Conservation (phyloP, 2,113 vertebrate species). For the Hydropotes inermis region DNA sequence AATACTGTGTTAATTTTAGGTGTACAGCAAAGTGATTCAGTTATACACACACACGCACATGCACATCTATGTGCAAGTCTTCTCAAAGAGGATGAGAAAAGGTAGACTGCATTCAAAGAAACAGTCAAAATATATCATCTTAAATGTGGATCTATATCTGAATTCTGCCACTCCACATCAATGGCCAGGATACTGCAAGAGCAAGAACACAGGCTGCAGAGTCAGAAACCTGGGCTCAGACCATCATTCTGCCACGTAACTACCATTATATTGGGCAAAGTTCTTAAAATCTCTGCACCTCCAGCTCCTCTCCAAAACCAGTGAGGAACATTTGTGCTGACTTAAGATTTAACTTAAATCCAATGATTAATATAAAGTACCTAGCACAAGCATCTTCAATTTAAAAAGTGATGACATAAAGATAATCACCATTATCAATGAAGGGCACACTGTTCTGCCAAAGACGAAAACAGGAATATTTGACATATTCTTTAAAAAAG, state of each 20-base stretch:
- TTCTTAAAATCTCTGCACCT: background rate
- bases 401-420: background rate
- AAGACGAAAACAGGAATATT: background rate
- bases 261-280: background rate
- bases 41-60: fast-evolving
- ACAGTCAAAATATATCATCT: background rate
- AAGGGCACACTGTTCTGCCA: background rate
- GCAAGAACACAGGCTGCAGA: background rate
- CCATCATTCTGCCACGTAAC: background rate
- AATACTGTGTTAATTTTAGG: background rate
- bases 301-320: background rate
- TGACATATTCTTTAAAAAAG: background rate
- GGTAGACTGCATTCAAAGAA: background rate
- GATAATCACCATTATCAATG: background rate
- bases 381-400: background rate
- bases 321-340: background rate
- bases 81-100: background rate
- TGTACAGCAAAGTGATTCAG: background rate
- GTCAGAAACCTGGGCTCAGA: background rate
- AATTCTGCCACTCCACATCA: background rate
- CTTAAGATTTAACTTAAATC: background rate
- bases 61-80: background rate
- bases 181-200: background rate
- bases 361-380: background rate
- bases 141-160: background rate